Conservation (phyloP, 1,140 invertebrate species). For the Mactra quadrangularis region DNA sequence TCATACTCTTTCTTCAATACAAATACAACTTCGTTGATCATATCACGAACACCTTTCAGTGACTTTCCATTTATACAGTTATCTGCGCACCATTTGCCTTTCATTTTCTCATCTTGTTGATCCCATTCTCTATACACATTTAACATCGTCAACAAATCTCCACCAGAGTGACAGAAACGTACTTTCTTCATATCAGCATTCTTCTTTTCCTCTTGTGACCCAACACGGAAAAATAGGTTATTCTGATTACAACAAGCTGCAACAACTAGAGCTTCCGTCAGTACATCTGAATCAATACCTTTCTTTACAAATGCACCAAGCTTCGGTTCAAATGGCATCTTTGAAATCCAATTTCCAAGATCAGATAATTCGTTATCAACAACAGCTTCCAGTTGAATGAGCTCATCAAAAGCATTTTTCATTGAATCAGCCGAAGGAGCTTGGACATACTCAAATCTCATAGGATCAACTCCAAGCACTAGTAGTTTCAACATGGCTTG, state of each 20-base stretch:
- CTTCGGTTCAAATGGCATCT: slow-evolving; percentile 76
- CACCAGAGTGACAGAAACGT: slow-evolving; percentile 88
- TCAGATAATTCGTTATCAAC: slow-evolving; percentile 75
- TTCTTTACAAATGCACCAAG: slow-evolving; percentile 69
- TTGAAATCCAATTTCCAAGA: slow-evolving; percentile 77
- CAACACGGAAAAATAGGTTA: slow-evolving; percentile 72
- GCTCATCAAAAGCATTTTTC: slow-evolving; percentile 64
- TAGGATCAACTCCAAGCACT: slow-evolving; percentile 72
- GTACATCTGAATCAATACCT: slow-evolving; percentile 84
- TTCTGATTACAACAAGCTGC: slow-evolving; percentile 67
- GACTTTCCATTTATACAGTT: slow-evolving; percentile 78
- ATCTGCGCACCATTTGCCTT: slow-evolving; percentile 73
- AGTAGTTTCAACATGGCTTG: slow-evolving; percentile 77
- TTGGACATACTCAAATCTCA: slow-evolving; percentile 78
- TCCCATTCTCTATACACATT: slow-evolving; percentile 90
- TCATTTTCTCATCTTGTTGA: slow-evolving; percentile 65
- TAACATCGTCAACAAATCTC: slow-evolving; percentile 95
- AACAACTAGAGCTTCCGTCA: slow-evolving; percentile 84
- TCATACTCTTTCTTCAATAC: slow-evolving; percentile 69
- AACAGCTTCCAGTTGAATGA: slow-evolving; percentile 73
- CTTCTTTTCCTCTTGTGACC: slow-evolving; percentile 87
- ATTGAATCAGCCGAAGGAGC: slow-evolving; percentile 71
- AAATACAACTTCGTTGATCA: slow-evolving; percentile 69
- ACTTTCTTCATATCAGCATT: slow-evolving; percentile 88
- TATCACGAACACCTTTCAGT: slow-evolving; percentile 72